Percentiles rank a stretch among this genome's conserved stretches.
Conservation (phyloP, 2,113 vertebrate species). For the Melozone crissalis region DNA sequence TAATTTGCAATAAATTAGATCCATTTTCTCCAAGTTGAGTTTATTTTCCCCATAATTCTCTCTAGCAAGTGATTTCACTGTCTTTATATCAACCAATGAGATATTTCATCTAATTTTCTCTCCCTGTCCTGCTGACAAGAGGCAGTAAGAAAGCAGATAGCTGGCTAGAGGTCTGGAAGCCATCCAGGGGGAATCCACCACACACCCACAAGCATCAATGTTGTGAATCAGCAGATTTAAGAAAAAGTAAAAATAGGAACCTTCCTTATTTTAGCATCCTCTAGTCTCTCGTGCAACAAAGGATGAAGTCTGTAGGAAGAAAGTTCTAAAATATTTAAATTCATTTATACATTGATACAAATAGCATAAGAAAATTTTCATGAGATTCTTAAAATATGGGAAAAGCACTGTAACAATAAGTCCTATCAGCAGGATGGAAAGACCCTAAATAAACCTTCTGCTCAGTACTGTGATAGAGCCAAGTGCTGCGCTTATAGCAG, state of each 20-base stretch:
- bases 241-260: background rate
- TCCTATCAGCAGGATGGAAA: background rate
- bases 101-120: background rate
- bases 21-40: background rate
- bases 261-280: background rate
- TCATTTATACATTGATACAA: background rate
- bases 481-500: background rate
- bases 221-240: background rate
- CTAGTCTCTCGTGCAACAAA: background rate
- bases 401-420: background rate
- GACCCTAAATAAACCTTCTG: background rate
- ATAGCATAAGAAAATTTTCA: background rate
- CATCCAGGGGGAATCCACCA: background rate
- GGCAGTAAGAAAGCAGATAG: background rate
- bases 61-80: background rate
- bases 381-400: background rate
- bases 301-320: background rate
- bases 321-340: background rate
- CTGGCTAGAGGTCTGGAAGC: background rate
- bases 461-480: background rate
- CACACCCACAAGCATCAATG: background rate
- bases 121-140: accelerated
- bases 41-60: background rate
- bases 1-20: background rate
- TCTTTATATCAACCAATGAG: background rate